A percentile compares a stretch with the other conserved stretches of the same genome.
Conservation (phyloP, 2,113 vertebrate species). For the Clinocottus analis region DNA sequence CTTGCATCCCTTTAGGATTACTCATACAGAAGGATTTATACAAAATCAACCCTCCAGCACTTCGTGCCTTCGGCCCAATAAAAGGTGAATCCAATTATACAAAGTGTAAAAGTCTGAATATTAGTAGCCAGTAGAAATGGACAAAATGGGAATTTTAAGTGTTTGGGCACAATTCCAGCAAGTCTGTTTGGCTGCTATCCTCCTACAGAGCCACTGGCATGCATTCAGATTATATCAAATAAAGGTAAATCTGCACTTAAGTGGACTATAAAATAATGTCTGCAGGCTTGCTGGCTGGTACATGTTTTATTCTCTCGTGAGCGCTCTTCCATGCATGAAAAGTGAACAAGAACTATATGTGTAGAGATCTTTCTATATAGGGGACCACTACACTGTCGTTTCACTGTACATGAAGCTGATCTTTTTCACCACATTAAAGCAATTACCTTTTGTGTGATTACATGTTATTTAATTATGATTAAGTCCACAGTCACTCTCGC, state of each 20-base stretch:
- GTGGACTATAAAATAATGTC: slow-evolving; percentile 45
- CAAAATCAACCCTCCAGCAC: slow-evolving; percentile 29
- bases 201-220: slow-evolving; percentile 31
- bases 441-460: not conserved
- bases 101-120: slow-evolving; percentile 50
- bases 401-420: not conserved
- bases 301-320: slow-evolving; percentile 25
- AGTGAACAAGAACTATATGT: slow-evolving; percentile 2
- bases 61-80: slow-evolving; percentile 28
- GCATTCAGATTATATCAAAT: slow-evolving; percentile 54
- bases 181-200: slow-evolving; percentile 41
- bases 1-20: slow-evolving; percentile 9
- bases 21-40: slow-evolving; percentile 57
- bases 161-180: slow-evolving; percentile 53
- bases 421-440: not conserved
- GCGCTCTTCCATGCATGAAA: slow-evolving; percentile 22
- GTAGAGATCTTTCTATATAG: slow-evolving; percentile 10
- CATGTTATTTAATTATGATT: not conserved
- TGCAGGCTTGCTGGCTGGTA: slow-evolving; percentile 18
- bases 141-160: no score
- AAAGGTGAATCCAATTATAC: slow-evolving; percentile 48
- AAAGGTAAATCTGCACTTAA: slow-evolving; percentile 58
- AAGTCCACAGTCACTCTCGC: not conserved
- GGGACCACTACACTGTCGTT: no score
- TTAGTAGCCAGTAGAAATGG: not conserved